Conservation (phyloP, 2,888 invertebrate genomes). For the Byasa hedistus region DNA sequence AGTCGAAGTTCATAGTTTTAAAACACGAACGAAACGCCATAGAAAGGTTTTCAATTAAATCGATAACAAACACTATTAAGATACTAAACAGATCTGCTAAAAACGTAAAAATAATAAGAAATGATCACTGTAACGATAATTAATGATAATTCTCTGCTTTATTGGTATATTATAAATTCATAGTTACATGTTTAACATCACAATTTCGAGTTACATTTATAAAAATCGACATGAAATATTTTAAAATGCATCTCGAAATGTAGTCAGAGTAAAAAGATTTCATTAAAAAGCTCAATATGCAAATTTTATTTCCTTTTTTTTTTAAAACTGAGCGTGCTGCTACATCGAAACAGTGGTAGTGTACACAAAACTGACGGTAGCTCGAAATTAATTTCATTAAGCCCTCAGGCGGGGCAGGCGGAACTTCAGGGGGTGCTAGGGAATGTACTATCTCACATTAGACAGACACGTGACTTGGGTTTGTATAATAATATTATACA, state of each 20-base stretch:
- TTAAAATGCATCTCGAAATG: not conserved
- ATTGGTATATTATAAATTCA: too few species aligned
- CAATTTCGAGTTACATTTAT: not conserved
- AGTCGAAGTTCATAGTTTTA: too few species aligned
- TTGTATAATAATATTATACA: conserved; percentile 48
- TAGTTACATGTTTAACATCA: too few species aligned
- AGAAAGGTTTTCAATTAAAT: too few species aligned
- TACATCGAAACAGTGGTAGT: conserved; percentile 45
- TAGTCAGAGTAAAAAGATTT: not conserved
- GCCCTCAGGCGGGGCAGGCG: conserved; percentile 49
- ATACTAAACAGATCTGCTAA: too few species aligned
- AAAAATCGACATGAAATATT: not conserved
- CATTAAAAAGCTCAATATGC: not conserved
- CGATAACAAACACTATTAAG: too few species aligned
- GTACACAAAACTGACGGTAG: conserved; percentile 69
- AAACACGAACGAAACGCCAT: too few species aligned
- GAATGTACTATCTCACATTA: conserved; percentile 28
- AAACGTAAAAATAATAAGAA: too few species aligned
- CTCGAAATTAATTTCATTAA: conserved; percentile 77
- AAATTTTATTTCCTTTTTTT: conserved; percentile 5
- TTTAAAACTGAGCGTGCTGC: conserved; percentile 33
- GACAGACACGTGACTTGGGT: conserved; percentile 58
- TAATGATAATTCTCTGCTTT: too few species aligned
- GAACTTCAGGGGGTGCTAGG: not conserved
- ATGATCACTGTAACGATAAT: too few species aligned